These are phyloP conservation scores for Onychorhynchus coronatus DNA, from an alignment of 2,113 vertebrate species.

Conservation along the genomic window DNA sequence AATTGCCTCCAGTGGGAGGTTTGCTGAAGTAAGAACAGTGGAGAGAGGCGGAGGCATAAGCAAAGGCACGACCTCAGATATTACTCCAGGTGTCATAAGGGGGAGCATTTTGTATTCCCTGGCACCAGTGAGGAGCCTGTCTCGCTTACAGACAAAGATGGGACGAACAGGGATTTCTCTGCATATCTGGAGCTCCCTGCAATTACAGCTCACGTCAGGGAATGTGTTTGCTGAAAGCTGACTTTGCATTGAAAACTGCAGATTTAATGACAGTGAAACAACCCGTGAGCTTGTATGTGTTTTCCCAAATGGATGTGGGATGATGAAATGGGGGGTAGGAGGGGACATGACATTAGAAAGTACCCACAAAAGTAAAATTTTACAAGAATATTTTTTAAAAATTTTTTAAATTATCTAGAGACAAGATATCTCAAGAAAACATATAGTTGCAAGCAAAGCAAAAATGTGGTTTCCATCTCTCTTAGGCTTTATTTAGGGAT, in stretches of 20 bases:
- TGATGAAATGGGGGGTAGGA: neutral
- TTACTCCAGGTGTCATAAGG: neutral
- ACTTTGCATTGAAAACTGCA: neutral
- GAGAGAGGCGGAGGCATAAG: neutral
- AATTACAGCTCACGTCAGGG: neutral
- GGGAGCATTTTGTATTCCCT: neutral
- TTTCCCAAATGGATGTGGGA: neutral
- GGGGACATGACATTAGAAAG: neutral
- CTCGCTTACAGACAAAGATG: neutral
- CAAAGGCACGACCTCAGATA: neutral
- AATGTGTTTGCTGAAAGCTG: neutral
- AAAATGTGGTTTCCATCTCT: neutral
- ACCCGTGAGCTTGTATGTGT: neutral
- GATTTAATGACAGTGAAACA: neutral
- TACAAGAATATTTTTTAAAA: neutral
- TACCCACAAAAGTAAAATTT: neutral
- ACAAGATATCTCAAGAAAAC: neutral
- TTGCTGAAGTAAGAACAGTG: neutral
- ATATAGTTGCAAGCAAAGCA: neutral
- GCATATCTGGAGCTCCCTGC: neutral
- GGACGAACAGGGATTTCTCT: neutral
- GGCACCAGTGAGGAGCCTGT: neutral
- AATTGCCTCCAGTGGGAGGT: slow-evolving; percentile 57
- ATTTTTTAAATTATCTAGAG: neutral
- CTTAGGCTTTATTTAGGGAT: neutral